A percentile compares a stretch with the other conserved stretches of the same genome.
phyloP scores from a whole-genome alignment of 2,113 vertebrate species.

The Rhagologus leucostigma region DNA sequence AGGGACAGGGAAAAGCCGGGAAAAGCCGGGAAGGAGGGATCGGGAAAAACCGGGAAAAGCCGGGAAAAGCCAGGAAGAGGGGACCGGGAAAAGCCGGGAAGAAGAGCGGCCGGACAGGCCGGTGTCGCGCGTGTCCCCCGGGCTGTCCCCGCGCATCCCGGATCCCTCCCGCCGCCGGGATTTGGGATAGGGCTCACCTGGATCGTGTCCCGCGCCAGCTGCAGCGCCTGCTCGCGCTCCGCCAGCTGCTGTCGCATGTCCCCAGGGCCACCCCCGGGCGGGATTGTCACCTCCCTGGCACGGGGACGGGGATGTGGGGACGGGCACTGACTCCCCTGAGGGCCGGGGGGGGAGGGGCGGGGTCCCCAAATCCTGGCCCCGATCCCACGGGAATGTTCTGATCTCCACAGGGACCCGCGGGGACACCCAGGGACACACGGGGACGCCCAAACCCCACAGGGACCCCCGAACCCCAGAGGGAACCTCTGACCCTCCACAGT shows the following conservation, averaged over 20 bases:
- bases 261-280: background rate
- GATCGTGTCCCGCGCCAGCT: background rate
- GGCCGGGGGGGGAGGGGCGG: background rate
- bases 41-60: background rate
- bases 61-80: too few species aligned
- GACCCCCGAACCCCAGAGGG: background rate
- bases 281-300: background rate
- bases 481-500: background rate
- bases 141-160: background rate
- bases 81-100: background rate
- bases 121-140: background rate
- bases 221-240: background rate
- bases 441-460: background rate
- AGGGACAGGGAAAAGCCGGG: too few species aligned
- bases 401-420: rapidly evolving
- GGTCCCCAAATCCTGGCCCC: background rate
- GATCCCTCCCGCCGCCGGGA: background rate
- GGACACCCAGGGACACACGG: background rate
- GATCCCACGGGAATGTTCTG: background rate
- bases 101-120: background rate
- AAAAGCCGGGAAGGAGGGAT: too few species aligned
- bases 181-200: background rate
- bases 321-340: too few species aligned
- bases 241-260: background rate
- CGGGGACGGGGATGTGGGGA: background rate